These are phyloP conservation scores for Myopa tessellatipennis DNA, from an alignment of 2,888 invertebrate species.

Conservation along the genomic window DNA sequence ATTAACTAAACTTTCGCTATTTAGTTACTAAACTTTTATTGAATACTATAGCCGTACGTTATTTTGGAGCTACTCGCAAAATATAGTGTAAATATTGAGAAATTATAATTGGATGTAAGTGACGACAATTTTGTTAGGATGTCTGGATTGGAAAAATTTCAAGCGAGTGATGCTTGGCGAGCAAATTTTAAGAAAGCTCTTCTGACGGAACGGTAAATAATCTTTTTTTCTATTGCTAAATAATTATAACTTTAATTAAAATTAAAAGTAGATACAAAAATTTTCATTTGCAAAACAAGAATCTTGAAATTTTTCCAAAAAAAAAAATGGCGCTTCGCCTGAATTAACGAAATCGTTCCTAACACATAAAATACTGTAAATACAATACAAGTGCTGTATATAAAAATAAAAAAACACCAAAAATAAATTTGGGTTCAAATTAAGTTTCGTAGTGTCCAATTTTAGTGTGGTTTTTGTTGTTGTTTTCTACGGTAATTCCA, in stretches of 20 bases:
- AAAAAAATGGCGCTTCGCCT: too few relatives aligned
- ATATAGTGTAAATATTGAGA: background rate
- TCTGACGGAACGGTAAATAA: constrained; percentile 62
- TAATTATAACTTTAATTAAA: constrained; percentile 10
- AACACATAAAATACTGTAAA: too few relatives aligned
- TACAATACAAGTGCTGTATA: too few relatives aligned
- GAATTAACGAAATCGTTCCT: too few relatives aligned
- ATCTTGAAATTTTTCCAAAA: constrained; percentile 49
- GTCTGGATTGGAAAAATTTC: constrained; percentile 64
- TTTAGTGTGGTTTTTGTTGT: too few relatives aligned
- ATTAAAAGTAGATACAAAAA: background rate
- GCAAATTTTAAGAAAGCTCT: constrained; percentile 59
- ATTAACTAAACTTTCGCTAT: background rate
- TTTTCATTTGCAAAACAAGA: background rate
- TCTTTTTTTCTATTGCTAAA: constrained; percentile 3
- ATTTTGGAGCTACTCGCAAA: background rate
- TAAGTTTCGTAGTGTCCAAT: too few relatives aligned
- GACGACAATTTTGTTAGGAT: constrained; percentile 47
- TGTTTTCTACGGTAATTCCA: too few relatives aligned
- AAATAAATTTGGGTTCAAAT: too few relatives aligned
- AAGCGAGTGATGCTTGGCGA: constrained; percentile 62
- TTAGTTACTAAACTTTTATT: background rate
- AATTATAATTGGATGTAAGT: constrained; percentile 8
- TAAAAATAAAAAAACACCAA: too few relatives aligned
- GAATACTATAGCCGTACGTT: background rate